Conservation (phyloP, 2,797 vertebrate species). For the Pseudopleuronectes americanus region DNA sequence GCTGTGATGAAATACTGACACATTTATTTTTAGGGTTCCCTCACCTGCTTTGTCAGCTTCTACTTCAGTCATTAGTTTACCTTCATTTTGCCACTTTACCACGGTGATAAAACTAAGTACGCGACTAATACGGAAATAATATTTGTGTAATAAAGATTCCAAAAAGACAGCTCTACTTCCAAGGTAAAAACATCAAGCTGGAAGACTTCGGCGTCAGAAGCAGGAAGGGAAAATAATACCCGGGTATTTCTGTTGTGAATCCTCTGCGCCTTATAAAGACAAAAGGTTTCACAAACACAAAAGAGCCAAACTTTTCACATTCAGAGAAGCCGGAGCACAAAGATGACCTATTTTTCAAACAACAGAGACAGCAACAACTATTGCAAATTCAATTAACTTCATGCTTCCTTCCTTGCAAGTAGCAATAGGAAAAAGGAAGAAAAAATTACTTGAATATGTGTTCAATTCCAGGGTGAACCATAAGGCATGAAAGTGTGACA, state of each 20-base stretch:
- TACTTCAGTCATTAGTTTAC: conserved; percentile 18
- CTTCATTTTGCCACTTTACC: not conserved
- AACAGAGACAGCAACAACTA: conserved; percentile 33
- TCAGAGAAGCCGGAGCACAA: conserved; percentile 39
- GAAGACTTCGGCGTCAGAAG: conserved; percentile 3
- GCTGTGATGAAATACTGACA: conserved; percentile 19
- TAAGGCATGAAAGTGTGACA: conserved; percentile 27
- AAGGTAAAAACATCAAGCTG: conserved; percentile 6
- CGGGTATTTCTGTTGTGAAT: conserved; percentile 34
- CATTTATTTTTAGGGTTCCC: conserved; percentile 50
- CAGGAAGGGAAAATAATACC: not conserved
- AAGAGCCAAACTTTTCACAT: conserved; percentile 28
- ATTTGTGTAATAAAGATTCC: not conserved
- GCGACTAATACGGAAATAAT: conserved; percentile 5
- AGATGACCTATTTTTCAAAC: conserved; percentile 69
- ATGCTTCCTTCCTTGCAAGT: conserved; percentile 16
- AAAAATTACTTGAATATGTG: conserved; percentile 11
- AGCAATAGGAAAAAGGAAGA: conserved; percentile 1
- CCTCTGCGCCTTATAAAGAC: conserved; percentile 32
- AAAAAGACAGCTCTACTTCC: not conserved
- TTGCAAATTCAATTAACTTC: conserved; percentile 55
- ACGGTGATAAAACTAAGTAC: conserved; percentile 2
- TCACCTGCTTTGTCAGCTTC: conserved; percentile 34
- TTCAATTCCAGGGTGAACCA: conserved; percentile 38
- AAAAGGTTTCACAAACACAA: conserved; percentile 43